phyloP scores from a whole-genome alignment of 1,140 invertebrate species.

The Andricus grossulariae region DNA sequence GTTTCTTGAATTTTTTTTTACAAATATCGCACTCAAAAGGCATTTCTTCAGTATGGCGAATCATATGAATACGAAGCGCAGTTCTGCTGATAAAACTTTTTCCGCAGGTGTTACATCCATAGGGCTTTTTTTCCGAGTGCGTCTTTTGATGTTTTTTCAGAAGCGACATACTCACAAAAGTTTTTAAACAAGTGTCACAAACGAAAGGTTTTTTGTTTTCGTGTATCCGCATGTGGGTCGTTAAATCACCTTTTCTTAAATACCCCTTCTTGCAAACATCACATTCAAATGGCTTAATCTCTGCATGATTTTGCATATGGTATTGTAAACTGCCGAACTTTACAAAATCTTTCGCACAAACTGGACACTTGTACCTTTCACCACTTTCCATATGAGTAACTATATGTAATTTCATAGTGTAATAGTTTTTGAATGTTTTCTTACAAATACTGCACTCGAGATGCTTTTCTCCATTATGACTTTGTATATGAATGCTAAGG shows the following conservation, averaged over 20 bases:
- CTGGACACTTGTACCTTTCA: background rate
- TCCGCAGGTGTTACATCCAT: background rate
- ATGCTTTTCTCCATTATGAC: background rate
- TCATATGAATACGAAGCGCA: background rate
- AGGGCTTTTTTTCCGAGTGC: slow-evolving; percentile 11
- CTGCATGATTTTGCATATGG: background rate
- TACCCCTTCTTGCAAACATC: background rate
- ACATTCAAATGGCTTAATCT: background rate
- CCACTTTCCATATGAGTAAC: background rate
- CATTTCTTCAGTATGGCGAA: background rate
- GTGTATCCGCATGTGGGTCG: background rate
- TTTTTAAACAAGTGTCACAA: slow-evolving; percentile 6
- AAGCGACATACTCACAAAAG: background rate
- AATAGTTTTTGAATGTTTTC: background rate
- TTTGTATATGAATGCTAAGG: slow-evolving; percentile 14
- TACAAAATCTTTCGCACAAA: background rate
- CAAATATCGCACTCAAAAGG: background rate
- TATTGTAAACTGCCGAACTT: background rate
- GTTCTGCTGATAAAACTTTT: background rate
- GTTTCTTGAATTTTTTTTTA: background rate
- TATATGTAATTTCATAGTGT: background rate
- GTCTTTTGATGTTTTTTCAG: slow-evolving; percentile 1
- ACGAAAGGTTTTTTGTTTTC: slow-evolving; percentile 27
- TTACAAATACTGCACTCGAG: background rate
- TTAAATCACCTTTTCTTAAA: background rate